These are phyloP conservation scores for Saturnia japonica DNA, from an alignment of 2,888 invertebrate genomes.

Conservation along the genomic window DNA sequence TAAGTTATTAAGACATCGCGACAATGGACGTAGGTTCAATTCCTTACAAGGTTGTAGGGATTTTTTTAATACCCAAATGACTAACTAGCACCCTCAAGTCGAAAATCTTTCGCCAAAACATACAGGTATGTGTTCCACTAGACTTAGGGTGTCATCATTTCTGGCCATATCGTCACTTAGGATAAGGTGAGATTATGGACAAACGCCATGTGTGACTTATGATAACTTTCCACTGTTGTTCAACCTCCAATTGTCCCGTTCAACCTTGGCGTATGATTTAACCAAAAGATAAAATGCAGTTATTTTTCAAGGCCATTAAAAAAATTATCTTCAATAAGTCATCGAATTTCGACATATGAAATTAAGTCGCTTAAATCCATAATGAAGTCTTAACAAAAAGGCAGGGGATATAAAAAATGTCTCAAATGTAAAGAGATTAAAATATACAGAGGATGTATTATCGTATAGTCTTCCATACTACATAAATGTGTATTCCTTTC, in stretches of 20 bases:
- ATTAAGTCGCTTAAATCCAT: background rate
- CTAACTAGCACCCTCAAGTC: too few species aligned
- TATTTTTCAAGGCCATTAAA: background rate
- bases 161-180: too few species aligned
- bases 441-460: background rate
- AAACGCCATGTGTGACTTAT: background rate
- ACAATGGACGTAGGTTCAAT: too few species aligned
- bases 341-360: background rate
- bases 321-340: background rate
- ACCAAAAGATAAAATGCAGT: background rate
- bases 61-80: too few species aligned
- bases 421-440: background rate
- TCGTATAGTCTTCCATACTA: background rate
- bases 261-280: background rate
- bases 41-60: too few species aligned
- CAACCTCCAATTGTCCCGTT: background rate
- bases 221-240: background rate
- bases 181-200: too few species aligned
- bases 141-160: too few species aligned
- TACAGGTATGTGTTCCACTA: too few species aligned
- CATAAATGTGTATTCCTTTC: background rate
- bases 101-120: too few species aligned
- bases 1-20: too few species aligned
- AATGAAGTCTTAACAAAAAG: conserved; percentile 10
- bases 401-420: background rate